phyloP scores from a whole-genome alignment of 2,888 invertebrate genomes.

The Andricus curvator region DNA sequence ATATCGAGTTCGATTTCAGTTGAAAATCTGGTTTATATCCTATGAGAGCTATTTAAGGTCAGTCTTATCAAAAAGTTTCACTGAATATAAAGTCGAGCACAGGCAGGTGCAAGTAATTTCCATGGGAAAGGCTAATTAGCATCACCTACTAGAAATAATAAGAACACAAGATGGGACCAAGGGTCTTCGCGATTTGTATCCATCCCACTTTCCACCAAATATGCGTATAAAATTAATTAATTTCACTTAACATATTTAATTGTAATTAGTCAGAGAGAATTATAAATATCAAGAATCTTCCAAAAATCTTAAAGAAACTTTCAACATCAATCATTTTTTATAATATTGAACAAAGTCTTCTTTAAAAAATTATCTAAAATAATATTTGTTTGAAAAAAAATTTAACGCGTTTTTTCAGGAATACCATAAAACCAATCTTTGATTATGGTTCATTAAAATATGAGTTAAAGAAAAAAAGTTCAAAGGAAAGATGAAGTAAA shows the following conservation, averaged over 20 bases:
- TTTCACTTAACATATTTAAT: constrained; percentile 25
- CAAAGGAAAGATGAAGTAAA: too few species aligned
- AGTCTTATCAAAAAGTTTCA: constrained; percentile 17
- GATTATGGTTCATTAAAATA: too few species aligned
- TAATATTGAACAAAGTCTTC: neutral
- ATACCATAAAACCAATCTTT: too few species aligned
- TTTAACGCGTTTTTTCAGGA: neutral
- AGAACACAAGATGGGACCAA: constrained; percentile 31
- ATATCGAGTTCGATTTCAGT: neutral
- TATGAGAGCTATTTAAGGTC: neutral
- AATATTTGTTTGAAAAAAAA: neutral
- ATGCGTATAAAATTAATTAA: neutral
- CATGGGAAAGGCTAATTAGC: constrained; percentile 27
- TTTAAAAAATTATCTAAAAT: neutral
- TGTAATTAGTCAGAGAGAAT: neutral
- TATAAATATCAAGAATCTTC: constrained; percentile 18
- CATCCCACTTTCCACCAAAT: constrained; percentile 24
- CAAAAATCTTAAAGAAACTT: constrained; percentile 6
- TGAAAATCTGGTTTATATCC: neutral
- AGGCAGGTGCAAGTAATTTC: constrained; percentile 15
- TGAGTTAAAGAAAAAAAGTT: too few species aligned
- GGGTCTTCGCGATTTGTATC: neutral
- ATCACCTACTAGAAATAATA: constrained; percentile 27
- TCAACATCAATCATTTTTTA: too few species aligned
- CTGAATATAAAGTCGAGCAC: constrained; percentile 8